Base-by-base conservation (phyloP, 2,797 vertebrate species). In the Tenualosa ilisha region DNA sequence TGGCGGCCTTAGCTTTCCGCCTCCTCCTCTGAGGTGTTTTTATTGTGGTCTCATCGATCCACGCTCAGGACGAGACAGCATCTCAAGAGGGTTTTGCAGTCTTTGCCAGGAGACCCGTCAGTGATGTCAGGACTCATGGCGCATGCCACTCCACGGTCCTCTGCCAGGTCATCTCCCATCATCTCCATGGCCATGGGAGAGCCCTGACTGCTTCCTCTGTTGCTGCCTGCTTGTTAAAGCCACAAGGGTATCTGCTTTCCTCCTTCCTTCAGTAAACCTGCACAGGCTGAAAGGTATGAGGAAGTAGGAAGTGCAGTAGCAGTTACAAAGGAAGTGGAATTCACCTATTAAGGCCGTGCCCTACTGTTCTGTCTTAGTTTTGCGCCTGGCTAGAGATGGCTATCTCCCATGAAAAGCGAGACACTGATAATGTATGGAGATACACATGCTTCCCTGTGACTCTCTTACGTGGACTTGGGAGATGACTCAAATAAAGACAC, bases 31-130 rank as follows among this genome's bases (percentile, higher is more conserved):
- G 68, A 40, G 68, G 31, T 8, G 15, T 43, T 13, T 75, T 72
- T 72, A 72, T 72, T 72, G 68, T 72, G 68, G 68, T 72, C 15
- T 72, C 37, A 79, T 79, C 40, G 72, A 79, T 79, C 72, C 5
- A 12, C 2, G 72, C 22, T 79, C 15, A 22, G 72, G 40, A 15
- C 6, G 72, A 79, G 17, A 46, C 72, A 6, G 72, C 7, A 46
- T 79, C 72, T 79, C 40, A 8, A 17, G 17, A 26, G 72, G 72
- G 6, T 43, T 79, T 79, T 46, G 72, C 37, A 3, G 17, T 40
- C 40, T 46, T 40, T 22, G 37, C 20, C 40, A 22, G 15, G 40
- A 31, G 8, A 6, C 72, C 72, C 22, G 8, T 40, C 72, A 43
- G 40, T 2, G 17, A 46, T 79, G 72, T 43, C 37, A 31, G 72